Base-by-base conservation (phyloP, 2,113 vertebrate genomes). In the Nesogale talazaci region DNA sequence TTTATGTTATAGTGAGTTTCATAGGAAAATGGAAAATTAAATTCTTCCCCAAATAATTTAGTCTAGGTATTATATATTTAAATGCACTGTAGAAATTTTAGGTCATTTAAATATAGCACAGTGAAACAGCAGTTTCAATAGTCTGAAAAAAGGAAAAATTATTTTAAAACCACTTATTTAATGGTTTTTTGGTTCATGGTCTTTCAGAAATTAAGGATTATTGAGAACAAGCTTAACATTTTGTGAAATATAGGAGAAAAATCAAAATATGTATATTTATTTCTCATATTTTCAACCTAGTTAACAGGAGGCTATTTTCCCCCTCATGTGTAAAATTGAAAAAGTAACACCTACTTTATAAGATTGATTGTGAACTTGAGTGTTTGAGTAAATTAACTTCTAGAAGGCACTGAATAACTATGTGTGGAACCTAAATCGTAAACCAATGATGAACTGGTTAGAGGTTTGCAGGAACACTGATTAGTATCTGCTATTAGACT, bases 41-140 rank as follows among this genome's bases (percentile, higher is more conserved):
- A 57, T 69, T 84, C 19, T 83, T 87, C 86, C 31, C 63, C 67
- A 59, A 93, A 75, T 20, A 82, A 93, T 89, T 92, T 46, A 69
- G 8, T 19, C 11, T 23, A 63, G 59, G 7, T 80, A 31, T 67
- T 80, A 7, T 57, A 20, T 65, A 65, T 27, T 89, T 79, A 63
- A 83, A 31, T 14, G 2, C 52, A 29, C 56, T 20, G 80, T 38
- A 25, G 9, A 88, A 92, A 90, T 42, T 46, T 65, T 80, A 40
- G 2, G 4, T 72, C 61, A 29, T 72, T 85, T 77, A 70, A 94
- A 85, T 76, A 94, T 77, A 92, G 22, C 31, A 20, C 8, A 95
- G 23, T 86, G 2, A 3, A 80, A 1, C 7, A 40, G 9, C 2
- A n/a, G 65, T 61, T 72, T 80, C 31, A 76, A 29, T 89, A 83